Base-by-base conservation (phyloP, 2,888 invertebrate genomes). In the Hirtodrosophila histrioides region DNA sequence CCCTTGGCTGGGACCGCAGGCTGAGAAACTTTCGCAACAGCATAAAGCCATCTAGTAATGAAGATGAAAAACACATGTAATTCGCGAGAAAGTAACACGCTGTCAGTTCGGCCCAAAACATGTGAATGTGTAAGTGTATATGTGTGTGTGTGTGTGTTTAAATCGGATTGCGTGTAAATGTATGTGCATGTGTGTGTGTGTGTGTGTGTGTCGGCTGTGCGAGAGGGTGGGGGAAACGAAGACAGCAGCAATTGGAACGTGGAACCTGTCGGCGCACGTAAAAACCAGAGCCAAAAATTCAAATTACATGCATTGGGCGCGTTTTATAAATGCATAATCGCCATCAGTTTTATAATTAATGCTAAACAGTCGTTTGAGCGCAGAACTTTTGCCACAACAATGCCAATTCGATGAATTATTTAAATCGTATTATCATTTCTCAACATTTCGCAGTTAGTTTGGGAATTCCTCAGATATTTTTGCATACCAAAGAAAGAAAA, bases 21-120 rank as follows among this genome's bases (percentile, higher is more conserved):
- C 36, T 51, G 24, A 27, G 3, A 62, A 60, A 43, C 44, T 61
- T 69, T 58, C 29, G 60, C 46, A 56, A 5, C 37, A 37, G 48
- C 44, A 44, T 50, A 17, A 61, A 46, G 44, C 35, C 54, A 56
- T 43, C 45, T 23, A 65, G 49, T 51, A 45, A 57, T 45, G 31
- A 31, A 48, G 55, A 55, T 69, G 69, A 73, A 80, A 84, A 86
- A 85, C 88, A 85, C 88, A 85, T 88, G 88, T 85, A 85, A 88
- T 88, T 84, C 69, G 80, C 86, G 88, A 88, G 84, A 85, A 85
- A 85, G 84, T 88, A 85, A 88, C 84, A 85, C 84, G 88, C 88
- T 85, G 86, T 86, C 84, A 88, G 75, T 84, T 86, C 62, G 67
- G 69, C 48, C 57, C 76, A 69, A 65, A 83, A 68, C 60, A 71